These are phyloP conservation scores for Delphinapterus leucas DNA, from an alignment of 2,113 vertebrate species.

Conservation along the genomic window DNA sequence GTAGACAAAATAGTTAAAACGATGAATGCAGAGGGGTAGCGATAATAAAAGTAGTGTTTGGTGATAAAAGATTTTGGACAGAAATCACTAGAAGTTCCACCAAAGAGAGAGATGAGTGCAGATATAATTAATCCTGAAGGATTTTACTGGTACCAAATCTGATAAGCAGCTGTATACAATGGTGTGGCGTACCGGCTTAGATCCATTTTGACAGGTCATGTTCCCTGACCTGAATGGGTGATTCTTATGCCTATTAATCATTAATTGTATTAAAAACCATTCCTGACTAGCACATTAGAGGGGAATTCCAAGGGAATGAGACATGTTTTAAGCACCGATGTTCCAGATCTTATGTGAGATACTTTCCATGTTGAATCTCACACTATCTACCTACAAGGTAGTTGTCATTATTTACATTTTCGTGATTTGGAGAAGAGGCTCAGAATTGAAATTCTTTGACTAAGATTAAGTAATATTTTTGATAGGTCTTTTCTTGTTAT, in stretches of 20 bases:
- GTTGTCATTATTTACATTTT: not conserved
- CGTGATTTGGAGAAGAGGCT: not conserved
- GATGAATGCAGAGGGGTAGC: not conserved
- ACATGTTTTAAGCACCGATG: not conserved
- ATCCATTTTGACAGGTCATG: not conserved
- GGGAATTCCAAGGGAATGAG: not conserved
- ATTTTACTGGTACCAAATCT: not conserved
- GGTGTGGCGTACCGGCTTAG: accelerated
- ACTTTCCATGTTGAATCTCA: not conserved
- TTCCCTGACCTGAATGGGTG: not conserved
- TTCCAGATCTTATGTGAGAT: not conserved
- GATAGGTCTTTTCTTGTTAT: not conserved
- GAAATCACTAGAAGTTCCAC: not conserved
- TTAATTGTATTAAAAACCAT: not conserved
- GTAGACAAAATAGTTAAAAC: not conserved
- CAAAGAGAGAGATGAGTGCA: not conserved
- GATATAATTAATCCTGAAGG: not conserved
- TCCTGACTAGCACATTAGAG: not conserved
- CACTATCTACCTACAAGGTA: not conserved
- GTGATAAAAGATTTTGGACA: not conserved
- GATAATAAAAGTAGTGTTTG: not conserved
- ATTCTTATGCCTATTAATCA: not conserved
- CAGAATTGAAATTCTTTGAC: not conserved
- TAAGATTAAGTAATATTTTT: not conserved
- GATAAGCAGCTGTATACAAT: not conserved